Evolutionary conservation across 2,888 invertebrate genomes (phyloP), one percentile per base, ranked within the genome.

Genomic region (Stenotaenia linearis): DNA sequence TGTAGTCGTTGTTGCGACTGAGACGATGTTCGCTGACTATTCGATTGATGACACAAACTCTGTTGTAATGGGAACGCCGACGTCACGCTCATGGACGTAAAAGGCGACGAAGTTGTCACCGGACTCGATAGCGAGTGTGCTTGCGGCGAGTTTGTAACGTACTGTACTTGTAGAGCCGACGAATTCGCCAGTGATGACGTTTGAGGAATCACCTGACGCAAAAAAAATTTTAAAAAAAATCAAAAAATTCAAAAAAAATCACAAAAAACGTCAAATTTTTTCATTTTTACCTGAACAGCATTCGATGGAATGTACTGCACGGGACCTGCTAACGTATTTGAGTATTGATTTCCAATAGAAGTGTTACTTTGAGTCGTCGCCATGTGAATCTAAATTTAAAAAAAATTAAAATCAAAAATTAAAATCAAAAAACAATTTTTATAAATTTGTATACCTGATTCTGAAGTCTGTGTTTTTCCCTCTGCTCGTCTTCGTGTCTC

Each of bases 91-190:
- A n/a, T n/a, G n/a, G n/a, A n/a, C n/a, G n/a, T n/a, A 21, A 56
- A 23, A 9, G 56, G 56, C 9, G 76, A 18, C 21, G 76, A 28
- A 21, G 75, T 75, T 12, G 79, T 56, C 25, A 45, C 50, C 15
- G 75, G 75, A 37, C 50, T 75, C 21, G 75, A 50, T 2, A 75
- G 28, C n/a, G 75, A 37, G n/a, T 25, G 15, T 9, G 76, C 45
- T 28, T 56, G 50, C 30, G 61, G 37, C 12, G 79, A 56, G 32
- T 76, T 79, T 1, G 32, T 37, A 12, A 79, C 76, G 40, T 79
- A 79, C 23, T 79, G 79, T 10, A 79, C 79, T 56, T 79, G 79
- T 3, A 79, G 50, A 1, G 79, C 78, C 18, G 78, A 77, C 18
- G 77, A 28, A 15, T 40, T 61, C 21, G 76, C 79, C 37, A 61